Base-by-base conservation (phyloP, 2,113 vertebrate genomes). In the Apistogramma diplotaenia region DNA sequence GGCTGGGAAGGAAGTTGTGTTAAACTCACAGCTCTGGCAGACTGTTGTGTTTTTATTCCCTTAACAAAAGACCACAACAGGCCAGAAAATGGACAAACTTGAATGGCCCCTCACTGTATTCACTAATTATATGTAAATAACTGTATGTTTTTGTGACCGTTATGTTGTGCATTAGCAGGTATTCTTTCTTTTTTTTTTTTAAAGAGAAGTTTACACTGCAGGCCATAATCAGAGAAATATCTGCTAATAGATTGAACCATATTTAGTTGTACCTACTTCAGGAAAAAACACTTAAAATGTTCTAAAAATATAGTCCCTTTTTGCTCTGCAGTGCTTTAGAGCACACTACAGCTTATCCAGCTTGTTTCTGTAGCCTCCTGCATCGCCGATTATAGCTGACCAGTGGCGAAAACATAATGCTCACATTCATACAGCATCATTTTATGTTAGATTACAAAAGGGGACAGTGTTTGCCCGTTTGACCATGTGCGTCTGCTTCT, bases 391-490 rank as follows among this genome's bases (percentile, higher is more conserved):
- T 85, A 74, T 51, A 85, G 78, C 79, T 87, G 82, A 84, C 85
- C 90, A 86, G 79, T 85, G 84, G 76, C 84, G 87, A 86, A 88
- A 87, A 79, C 88, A 74, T 88, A 92, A 92, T 87, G 84, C 83
- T 79, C 55, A 83, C 80, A 83, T 93, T 91, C 87, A 92, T 80
- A 56, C 46, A 73, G 83, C 78, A 83, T 86, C 76, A 80, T 89
- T 89, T 91, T 87, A 86, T 90, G 81, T 82, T 86, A 9, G 62
- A 85, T 87, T 61, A 89, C 86, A 93, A 87, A 92, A 88, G 79
- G 51, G 81, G 55, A 82, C 85, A 74, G 81, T 85, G 49, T 87
- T 49, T 83, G 83, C 57, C 76, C 25, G 70, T 83, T 83, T 80
- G 74, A 84, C 80, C 83, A 84, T 58, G 75, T 16, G 21, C 86